These are phyloP conservation scores for Zygogramma bicolorata DNA, from an alignment of 2,888 invertebrate species.

Conservation along the genomic window DNA sequence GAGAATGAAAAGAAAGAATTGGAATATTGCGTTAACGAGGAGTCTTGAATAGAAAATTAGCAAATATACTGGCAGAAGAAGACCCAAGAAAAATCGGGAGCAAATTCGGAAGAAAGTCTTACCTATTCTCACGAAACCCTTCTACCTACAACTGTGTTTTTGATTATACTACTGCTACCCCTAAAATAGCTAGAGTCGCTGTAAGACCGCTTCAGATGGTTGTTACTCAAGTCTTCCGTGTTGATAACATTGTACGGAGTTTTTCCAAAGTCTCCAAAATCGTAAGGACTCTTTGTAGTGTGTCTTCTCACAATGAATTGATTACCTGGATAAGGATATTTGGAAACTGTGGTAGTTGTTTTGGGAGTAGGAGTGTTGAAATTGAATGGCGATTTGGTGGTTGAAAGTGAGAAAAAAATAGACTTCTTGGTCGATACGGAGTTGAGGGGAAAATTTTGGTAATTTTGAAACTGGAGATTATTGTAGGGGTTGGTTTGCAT, in stretches of 20 bases:
- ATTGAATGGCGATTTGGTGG: constrained; percentile 61
- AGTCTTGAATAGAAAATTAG: neutral
- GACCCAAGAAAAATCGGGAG: neutral
- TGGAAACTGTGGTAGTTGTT: constrained; percentile 64
- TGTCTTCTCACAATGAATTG: constrained; percentile 64
- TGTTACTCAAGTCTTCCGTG: constrained; percentile 61
- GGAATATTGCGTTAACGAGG: too few relatives aligned
- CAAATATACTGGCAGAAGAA: neutral
- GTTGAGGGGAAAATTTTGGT: constrained; percentile 35
- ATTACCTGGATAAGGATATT: constrained; percentile 63
- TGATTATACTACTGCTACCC: constrained; percentile 61
- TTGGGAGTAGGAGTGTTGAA: constrained; percentile 45
- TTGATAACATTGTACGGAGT: constrained; percentile 71
- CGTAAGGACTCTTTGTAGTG: constrained; percentile 72
- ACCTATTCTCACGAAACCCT: constrained; percentile 49
- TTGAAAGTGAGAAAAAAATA: constrained; percentile 55
- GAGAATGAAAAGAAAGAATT: too few relatives aligned
- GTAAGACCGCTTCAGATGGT: constrained; percentile 67
- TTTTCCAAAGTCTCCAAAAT: constrained; percentile 67
- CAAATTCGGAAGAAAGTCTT: constrained; percentile 39
- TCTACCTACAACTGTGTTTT: constrained; percentile 51
- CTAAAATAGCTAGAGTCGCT: constrained; percentile 67
- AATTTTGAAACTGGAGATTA: constrained; percentile 36
- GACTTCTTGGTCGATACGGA: neutral
- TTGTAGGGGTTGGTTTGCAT: constrained; percentile 24